Evolutionary conservation across 2,113 vertebrate genomes (phyloP).

Genomic region (Macheiramphus alcinus): DNA sequence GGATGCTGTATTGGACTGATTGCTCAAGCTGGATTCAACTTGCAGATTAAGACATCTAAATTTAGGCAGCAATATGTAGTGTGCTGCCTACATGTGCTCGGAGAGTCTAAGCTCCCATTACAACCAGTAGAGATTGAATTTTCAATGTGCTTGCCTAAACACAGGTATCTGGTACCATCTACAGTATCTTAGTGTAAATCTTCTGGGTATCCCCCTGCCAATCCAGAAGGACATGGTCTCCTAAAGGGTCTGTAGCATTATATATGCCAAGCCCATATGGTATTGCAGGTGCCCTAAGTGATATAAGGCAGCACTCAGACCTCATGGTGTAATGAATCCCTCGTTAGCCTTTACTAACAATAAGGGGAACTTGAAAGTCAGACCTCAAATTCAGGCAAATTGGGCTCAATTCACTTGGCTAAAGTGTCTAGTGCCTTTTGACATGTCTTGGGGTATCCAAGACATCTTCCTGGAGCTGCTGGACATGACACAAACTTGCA

Average conservation of each 20-base stretch:
- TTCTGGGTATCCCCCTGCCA: not conserved
- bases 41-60: not conserved
- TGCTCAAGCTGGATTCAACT: slow-evolving; percentile 9
- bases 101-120: not conserved
- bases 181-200: not conserved
- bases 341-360: not conserved
- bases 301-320: not conserved
- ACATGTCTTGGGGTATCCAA: not conserved
- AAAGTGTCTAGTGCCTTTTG: not conserved
- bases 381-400: not conserved
- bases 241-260: not conserved
- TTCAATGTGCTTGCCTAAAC: not conserved
- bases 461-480: not conserved
- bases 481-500: not conserved
- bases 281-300: not conserved
- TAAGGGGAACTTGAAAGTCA: not conserved
- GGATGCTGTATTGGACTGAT: not conserved
- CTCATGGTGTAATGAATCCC: not conserved
- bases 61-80: not conserved
- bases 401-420: not conserved
- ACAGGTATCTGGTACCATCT: not conserved
- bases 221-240: not conserved
- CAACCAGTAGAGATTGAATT: not conserved
- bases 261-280: not conserved
- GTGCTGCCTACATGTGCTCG: not conserved